A percentile compares a stretch with the other conserved stretches of the same genome.
These are phyloP conservation scores for Phylloscopus whistleri DNA, from an alignment of 2,113 vertebrate species.

Conservation along the genomic window DNA sequence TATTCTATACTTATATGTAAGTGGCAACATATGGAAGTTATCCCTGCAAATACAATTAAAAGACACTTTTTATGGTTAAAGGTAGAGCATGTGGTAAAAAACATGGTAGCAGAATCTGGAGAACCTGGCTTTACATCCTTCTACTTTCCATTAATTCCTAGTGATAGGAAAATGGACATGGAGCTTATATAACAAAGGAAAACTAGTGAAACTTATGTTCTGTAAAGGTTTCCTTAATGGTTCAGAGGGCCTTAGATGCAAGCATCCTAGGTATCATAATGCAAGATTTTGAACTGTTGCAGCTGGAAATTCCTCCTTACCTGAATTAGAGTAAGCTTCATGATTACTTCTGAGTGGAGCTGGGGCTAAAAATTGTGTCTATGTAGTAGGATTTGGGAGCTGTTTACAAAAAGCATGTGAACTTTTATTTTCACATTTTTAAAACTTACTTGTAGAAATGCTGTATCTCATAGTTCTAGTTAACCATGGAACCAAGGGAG, in stretches of 20 bases:
- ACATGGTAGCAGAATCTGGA: neutral
- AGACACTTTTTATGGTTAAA: neutral
- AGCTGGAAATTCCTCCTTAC: neutral
- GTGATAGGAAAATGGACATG: neutral
- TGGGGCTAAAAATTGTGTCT: neutral
- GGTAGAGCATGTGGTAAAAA: neutral
- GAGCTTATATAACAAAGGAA: neutral
- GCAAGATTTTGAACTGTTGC: neutral
- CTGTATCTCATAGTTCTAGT: neutral
- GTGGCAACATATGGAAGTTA: neutral
- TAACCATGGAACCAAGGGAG: neutral
- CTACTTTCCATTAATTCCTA: neutral
- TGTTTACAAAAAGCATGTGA: neutral
- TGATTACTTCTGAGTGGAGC: neutral
- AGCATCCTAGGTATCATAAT: neutral
- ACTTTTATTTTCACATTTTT: neutral
- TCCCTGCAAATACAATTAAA: neutral
- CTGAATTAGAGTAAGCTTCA: neutral
- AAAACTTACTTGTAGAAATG: neutral
- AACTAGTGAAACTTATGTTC: neutral
- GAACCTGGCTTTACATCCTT: neutral
- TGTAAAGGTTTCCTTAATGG: neutral
- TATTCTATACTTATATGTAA: neutral
- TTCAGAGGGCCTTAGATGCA: neutral
- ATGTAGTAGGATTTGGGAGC: neutral